These are phyloP conservation scores for Coremacera marginata DNA, from an alignment of 2,888 invertebrate species.

Conservation along the genomic window DNA sequence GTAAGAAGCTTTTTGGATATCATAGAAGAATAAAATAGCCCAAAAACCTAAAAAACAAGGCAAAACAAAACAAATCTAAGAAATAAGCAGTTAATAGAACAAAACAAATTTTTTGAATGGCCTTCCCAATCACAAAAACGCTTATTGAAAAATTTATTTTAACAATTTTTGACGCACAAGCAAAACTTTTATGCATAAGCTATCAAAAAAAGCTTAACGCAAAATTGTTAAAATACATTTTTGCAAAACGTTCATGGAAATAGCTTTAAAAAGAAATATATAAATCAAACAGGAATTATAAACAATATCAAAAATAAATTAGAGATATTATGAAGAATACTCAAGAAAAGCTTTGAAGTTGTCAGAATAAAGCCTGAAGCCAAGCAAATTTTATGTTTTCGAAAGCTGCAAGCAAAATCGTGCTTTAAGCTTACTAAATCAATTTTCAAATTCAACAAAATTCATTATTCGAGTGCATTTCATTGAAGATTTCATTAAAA, in stretches of 20 bases:
- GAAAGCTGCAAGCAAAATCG: no score
- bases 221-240: conserved; percentile 53
- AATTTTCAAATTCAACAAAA: background rate
- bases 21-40: conserved; percentile 65
- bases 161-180: conserved; percentile 34
- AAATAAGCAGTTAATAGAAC: background rate
- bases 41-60: conserved; percentile 38
- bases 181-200: background rate
- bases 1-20: conserved; percentile 60
- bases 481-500: background rate
- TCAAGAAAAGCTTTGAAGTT: no score
- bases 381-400: no score
- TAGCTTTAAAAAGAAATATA: background rate
- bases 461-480: background rate
- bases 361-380: no score
- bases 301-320: background rate
- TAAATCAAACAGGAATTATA: background rate
- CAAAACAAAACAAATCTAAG: conserved; percentile 15
- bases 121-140: background rate
- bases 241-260: conserved; percentile 35
- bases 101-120: no score
- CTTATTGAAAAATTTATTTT: conserved; percentile 40
- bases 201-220: conserved; percentile 41
- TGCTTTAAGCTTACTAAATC: no score
- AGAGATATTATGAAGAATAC: background rate